Evolutionary conservation across 2,888 invertebrate species (phyloP).

Genomic region (Acanthopleura granulata): DNA sequence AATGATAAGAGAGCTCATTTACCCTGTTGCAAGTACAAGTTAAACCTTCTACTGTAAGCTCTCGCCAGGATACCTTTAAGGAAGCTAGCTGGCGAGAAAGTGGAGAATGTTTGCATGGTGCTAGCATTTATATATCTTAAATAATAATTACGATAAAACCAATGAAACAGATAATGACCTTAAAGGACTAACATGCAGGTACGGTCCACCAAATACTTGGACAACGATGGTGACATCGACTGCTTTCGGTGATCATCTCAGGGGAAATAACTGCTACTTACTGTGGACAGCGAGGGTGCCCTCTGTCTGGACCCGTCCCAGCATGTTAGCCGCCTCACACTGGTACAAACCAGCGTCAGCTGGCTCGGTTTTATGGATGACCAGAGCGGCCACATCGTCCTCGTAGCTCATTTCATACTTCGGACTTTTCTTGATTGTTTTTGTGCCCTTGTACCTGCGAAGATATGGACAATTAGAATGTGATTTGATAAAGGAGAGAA

Average conservation of each 20-base stretch:
- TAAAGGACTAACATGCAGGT: too few relatives aligned
- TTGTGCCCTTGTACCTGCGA: constrained; percentile 62
- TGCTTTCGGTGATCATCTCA: background rate
- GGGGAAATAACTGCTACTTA: constrained; percentile 50
- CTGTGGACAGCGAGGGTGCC: constrained; percentile 62
- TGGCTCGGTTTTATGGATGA: constrained; percentile 73
- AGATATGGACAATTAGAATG: background rate
- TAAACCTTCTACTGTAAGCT: too few relatives aligned
- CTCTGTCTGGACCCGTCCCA: constrained; percentile 64
- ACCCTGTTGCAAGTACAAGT: too few relatives aligned
- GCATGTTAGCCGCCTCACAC: constrained; percentile 62
- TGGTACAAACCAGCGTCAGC: constrained; percentile 62
- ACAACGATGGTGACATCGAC: too few relatives aligned
- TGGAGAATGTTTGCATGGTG: too few relatives aligned
- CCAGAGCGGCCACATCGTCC: constrained; percentile 71
- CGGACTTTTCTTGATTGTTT: constrained; percentile 58
- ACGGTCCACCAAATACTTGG: too few relatives aligned
- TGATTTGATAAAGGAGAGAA: background rate
- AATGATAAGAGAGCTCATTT: too few relatives aligned
- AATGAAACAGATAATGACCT: too few relatives aligned
- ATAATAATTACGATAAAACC: too few relatives aligned
- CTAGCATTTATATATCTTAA: too few relatives aligned
- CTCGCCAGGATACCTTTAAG: too few relatives aligned
- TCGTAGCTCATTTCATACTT: constrained; percentile 64
- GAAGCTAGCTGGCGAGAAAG: too few relatives aligned